phyloP scores from a whole-genome alignment of 2,113 vertebrate species.

The Melanocharis versteri region DNA sequence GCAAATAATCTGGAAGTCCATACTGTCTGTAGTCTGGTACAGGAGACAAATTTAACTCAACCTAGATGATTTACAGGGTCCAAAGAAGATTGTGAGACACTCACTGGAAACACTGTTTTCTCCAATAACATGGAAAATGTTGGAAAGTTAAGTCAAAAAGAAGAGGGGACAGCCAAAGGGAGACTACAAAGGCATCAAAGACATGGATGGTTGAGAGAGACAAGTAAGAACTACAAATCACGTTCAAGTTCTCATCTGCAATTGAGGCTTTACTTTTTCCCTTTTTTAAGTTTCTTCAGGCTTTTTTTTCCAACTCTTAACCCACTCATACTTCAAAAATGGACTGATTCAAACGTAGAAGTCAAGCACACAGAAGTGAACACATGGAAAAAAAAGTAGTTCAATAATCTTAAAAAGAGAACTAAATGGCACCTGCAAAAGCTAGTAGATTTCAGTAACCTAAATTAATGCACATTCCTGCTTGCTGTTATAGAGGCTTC shows the following conservation, averaged over 20 bases:
- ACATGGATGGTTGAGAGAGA: not conserved
- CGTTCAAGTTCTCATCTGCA: not conserved
- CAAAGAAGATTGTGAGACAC: not conserved
- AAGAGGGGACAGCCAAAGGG: not conserved
- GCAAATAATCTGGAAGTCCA: not conserved
- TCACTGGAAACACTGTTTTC: not conserved
- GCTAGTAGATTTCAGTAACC: not conserved
- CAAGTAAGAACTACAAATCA: not conserved
- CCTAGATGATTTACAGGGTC: not conserved
- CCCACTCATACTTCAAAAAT: not conserved
- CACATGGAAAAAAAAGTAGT: accelerated
- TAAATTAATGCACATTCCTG: not conserved
- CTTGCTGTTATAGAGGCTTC: not conserved
- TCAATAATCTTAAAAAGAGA: not conserved
- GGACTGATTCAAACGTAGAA: not conserved
- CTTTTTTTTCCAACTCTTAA: not conserved
- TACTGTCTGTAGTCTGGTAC: not conserved
- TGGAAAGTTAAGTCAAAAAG: not conserved
- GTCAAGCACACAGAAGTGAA: not conserved
- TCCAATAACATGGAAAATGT: not conserved
- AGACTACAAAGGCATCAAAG: not conserved
- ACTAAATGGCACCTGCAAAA: not conserved
- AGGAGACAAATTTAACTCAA: not conserved
- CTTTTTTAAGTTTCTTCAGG: not conserved
- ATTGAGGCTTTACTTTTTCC: too few species aligned